Conservation (phyloP, 2,113 vertebrate species). For the Amphilophus citrinellus region DNA sequence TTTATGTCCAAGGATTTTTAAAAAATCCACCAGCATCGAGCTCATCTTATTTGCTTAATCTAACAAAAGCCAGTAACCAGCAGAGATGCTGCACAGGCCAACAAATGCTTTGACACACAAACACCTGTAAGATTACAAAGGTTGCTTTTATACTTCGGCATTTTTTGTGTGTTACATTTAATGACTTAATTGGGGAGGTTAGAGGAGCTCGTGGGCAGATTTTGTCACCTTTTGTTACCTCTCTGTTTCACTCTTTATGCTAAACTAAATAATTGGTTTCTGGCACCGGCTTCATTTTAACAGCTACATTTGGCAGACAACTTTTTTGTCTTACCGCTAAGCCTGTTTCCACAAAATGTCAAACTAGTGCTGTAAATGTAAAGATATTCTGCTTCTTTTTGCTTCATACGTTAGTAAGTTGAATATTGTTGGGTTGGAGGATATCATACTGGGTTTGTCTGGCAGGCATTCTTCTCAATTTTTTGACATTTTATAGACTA, state of each 20-base stretch:
- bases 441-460: not conserved
- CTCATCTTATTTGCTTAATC: not conserved
- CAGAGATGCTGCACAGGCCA: not conserved
- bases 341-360: not conserved
- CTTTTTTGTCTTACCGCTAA: not conserved
- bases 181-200: not conserved
- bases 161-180: not conserved
- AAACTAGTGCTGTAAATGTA: not conserved
- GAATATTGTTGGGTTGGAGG: not conserved
- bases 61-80: not conserved
- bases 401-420: not conserved
- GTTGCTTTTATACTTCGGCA: not conserved
- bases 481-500: not conserved
- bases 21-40: no score
- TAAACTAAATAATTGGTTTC: constrained; percentile 4
- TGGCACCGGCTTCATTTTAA: not conserved
- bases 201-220: constrained; percentile 1
- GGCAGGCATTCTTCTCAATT: not conserved
- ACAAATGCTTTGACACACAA: constrained; percentile 1
- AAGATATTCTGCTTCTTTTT: not conserved
- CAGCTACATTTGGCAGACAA: not conserved
- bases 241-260: not conserved
- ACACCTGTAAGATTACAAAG: not conserved
- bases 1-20: not conserved
- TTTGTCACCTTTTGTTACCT: constrained; percentile 7